Base-by-base conservation (phyloP, 1,140 invertebrate species). In the Leptinotarsa undecemlineata region DNA sequence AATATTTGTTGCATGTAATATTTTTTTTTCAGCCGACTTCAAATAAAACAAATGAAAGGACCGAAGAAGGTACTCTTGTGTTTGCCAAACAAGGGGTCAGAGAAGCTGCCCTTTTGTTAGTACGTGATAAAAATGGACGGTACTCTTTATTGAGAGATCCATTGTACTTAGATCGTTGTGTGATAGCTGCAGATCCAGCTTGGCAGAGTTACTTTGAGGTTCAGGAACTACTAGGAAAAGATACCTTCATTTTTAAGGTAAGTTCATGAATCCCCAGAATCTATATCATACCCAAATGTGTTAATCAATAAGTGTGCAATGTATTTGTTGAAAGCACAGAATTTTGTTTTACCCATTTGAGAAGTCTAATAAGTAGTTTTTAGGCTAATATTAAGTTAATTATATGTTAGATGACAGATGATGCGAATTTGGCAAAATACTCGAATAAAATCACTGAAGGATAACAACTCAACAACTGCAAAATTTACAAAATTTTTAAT, bases 221-320 rank as follows among this genome's bases (percentile, higher is more conserved):
- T 79, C 95, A 97, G 86, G 96, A 98, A 87, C 90, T 97, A 76
- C 91, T 92, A 76, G 95, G 94, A 69, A 96, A 96, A 87, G 96
- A 98, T 83, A 94, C 96, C 66, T 96, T 93, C 87, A 93, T 97
- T 83, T 95, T 98, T 86, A 98, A 98, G 92, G 96, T 97, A 87
- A 78, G 73, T 62, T 1, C 2, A 33, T 33, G 26, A 4, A 33
- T 33, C 26, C 26, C 4, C 26, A 33, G 6, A 33, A 33, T 33
- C 1, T 33, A 33, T 33, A 33, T 33, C 26, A 8, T 0, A 33
- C 26, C 26, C 26, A 26, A 26, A 26, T 23, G 23, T 23, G 4
- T 26, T 26, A 5, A 26, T 26, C 23, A 26, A 26, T 26, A 26
- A 26, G 23, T 26, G 23, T 26, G 23, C 3, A 23, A 23, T 23